These are phyloP conservation scores for Crossocerus cetratus DNA, from an alignment of 2,888 invertebrate genomes.

Conservation along the genomic window DNA sequence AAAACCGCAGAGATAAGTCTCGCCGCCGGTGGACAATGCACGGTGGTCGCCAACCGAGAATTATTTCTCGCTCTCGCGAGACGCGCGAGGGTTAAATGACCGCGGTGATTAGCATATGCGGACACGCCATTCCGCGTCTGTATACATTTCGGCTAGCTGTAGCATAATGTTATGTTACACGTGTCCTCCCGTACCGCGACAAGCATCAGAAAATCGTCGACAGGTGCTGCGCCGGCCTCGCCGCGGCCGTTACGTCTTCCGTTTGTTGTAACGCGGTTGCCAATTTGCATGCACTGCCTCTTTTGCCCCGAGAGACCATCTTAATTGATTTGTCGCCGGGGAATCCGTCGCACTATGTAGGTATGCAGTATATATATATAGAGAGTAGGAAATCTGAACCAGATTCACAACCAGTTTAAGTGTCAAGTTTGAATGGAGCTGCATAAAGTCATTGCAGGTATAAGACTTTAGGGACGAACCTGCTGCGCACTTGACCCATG, in stretches of 20 bases:
- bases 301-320: neutral
- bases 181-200: constrained; percentile 55
- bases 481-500: too few species aligned
- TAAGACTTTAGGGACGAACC: too few species aligned
- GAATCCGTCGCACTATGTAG: too few species aligned
- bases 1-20: constrained; percentile 16
- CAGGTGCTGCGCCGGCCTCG: constrained; percentile 55
- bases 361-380: too few species aligned
- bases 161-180: constrained; percentile 51
- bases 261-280: constrained; percentile 27
- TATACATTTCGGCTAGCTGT: constrained; percentile 43
- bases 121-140: constrained; percentile 53
- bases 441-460: too few species aligned
- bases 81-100: constrained; percentile 28
- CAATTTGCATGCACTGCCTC: constrained; percentile 15
- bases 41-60: constrained; percentile 23
- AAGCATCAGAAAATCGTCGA: constrained; percentile 68
- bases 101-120: constrained; percentile 62
- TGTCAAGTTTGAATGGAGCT: too few species aligned
- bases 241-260: constrained; percentile 30
- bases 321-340: constrained; percentile 13
- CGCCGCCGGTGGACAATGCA: neutral
- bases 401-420: too few species aligned
- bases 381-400: too few species aligned
- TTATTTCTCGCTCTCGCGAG: constrained; percentile 43